A percentile compares a stretch with the other conserved stretches of the same genome.
phyloP scores from a whole-genome alignment of 1,140 invertebrate species.

The Zaprionus ornatus region DNA sequence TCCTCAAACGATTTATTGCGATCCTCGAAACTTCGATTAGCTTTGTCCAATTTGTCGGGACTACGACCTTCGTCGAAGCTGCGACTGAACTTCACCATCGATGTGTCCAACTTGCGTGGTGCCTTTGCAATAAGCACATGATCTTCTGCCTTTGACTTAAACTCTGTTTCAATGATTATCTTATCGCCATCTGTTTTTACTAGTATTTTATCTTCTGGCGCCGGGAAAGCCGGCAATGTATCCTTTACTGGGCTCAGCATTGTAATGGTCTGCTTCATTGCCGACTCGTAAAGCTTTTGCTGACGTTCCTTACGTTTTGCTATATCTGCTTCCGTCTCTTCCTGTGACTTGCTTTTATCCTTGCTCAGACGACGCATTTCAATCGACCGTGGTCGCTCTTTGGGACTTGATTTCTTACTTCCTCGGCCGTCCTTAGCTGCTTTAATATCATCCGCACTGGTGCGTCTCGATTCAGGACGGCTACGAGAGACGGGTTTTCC shows the following conservation, averaged over 20 bases:
- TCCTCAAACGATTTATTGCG: slow-evolving; percentile 86
- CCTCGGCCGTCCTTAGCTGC: slow-evolving; percentile 83
- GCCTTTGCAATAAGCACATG: slow-evolving; percentile 89
- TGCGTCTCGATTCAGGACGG: slow-evolving; percentile 84
- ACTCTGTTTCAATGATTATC: slow-evolving; percentile 87
- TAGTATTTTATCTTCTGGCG: slow-evolving; percentile 87
- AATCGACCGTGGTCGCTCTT: slow-evolving; percentile 88
- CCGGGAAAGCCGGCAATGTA: slow-evolving; percentile 87
- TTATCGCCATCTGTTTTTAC: slow-evolving; percentile 87
- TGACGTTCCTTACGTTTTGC: slow-evolving; percentile 88
- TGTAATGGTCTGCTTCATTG: slow-evolving; percentile 89
- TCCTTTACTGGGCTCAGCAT: slow-evolving; percentile 89
- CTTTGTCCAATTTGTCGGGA: slow-evolving; percentile 85
- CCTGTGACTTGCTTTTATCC: slow-evolving; percentile 88
- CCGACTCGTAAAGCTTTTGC: slow-evolving; percentile 89
- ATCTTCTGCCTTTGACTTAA: slow-evolving; percentile 86
- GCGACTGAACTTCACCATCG: slow-evolving; percentile 87
- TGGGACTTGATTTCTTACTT: slow-evolving; percentile 84
- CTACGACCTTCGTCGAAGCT: slow-evolving; percentile 87
- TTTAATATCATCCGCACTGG: slow-evolving; percentile 86
- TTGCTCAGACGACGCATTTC: slow-evolving; percentile 87
- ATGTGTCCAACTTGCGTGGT: slow-evolving; percentile 88
- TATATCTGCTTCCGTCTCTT: slow-evolving; percentile 88
- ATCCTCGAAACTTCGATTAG: slow-evolving; percentile 86
- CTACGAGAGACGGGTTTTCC: slow-evolving; percentile 84